Conservation (phyloP, 2,888 invertebrate species). For the Caenorhabditis sp. region DNA sequence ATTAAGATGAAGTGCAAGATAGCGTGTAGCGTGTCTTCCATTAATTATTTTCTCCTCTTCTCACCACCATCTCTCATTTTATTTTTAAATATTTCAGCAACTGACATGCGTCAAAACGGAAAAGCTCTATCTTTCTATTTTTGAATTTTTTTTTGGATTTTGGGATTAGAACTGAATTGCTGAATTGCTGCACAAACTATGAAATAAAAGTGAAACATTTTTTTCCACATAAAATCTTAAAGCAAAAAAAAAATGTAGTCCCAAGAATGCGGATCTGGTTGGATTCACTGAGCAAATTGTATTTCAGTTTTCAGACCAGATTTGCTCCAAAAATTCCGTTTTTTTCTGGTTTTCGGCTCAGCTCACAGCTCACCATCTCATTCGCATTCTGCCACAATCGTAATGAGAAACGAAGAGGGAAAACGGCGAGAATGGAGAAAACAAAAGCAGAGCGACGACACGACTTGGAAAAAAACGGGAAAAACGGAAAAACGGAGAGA, state of each 20-base stretch:
- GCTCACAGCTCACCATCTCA: no score
- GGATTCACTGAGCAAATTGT: conserved; percentile 4
- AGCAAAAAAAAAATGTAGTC: no score
- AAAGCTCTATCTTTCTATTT: no score
- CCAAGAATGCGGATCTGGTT: no score
- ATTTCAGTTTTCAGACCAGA: conserved; percentile 1
- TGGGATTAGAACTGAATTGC: no score
- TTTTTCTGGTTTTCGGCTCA: conserved; percentile 9
- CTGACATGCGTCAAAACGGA: neutral
- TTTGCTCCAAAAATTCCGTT: conserved; percentile 11
- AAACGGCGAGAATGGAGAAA: conserved; percentile 9
- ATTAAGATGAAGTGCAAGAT: conserved; percentile 46
- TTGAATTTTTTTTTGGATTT: no score
- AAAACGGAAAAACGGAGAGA: no score
- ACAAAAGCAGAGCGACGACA: conserved; percentile 1
- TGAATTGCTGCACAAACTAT: no score
- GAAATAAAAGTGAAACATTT: no score
- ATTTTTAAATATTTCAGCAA: no score
- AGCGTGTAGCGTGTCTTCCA: conserved; percentile 46
- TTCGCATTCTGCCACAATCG: conserved; percentile 32
- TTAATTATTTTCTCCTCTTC: conserved; percentile 47
- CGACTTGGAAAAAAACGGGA: neutral
- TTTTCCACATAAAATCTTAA: no score
- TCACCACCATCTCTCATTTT: no score
- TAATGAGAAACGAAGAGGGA: neutral